Evolutionary conservation across 2,888 invertebrate species (phyloP), one percentile per base, ranked within the genome.

Genomic region (Eupithecia abbreviata): DNA sequence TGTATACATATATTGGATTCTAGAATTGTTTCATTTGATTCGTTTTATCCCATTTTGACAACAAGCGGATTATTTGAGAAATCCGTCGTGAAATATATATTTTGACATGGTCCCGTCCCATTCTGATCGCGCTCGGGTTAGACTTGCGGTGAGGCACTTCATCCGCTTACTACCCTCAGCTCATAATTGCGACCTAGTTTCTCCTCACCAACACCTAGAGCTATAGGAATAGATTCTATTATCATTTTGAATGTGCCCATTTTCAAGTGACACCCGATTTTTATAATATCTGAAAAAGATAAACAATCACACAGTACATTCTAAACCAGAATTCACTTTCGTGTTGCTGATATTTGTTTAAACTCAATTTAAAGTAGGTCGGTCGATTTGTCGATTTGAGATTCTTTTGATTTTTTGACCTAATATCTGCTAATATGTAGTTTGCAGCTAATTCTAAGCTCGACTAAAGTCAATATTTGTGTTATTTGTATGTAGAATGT

Each of bases 111-210:
- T 62, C 12, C 62, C 62, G 30, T 30, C 58, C 58, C 18, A 9
- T 10, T 18, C 0, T 62, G 30, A 30, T 30, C 10, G 62, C 62
- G 62, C 3, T 18, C 62, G 12, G 30, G 10, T 62, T 72, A 42
- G 71, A 72, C 70, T 65, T 70, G 58, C 30, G 62, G 62, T 10
- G 30, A 66, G 66, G 18, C 45, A 68, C 67, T 3, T 68, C 45
- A 68, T 68, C 43, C 7, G 45, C 42, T 18, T 45, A 45, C n/a
- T 43, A 68, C 45, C 67, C 67, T 43, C 15, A n/a, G 43, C 30
- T 68, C 67, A 68, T 68, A 68, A 45, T 68, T 68, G 67, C 43
- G 45, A 68, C 67, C 67, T 68, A 45, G 67, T 45, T 68, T 45
- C 30, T 68, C 67, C 45, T 15, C 30, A 45, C 43, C 67, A 18